Evolutionary conservation across 2,888 invertebrate genomes (phyloP).

Genomic region (Melanargia galathea): DNA sequence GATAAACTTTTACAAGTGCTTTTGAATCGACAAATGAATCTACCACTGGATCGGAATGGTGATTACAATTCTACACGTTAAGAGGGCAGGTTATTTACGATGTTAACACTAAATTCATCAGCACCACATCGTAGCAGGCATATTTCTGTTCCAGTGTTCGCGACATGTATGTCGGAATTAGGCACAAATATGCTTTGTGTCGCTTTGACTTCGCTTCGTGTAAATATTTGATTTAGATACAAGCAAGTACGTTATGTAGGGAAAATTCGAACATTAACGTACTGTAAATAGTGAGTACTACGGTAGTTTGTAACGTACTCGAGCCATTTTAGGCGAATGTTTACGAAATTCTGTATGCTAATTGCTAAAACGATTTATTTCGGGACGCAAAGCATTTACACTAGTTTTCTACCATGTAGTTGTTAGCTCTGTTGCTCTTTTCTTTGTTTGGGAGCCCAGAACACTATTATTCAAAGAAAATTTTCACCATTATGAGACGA

Average conservation of each 20-base stretch:
- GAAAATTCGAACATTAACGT: neutral
- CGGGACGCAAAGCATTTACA: neutral
- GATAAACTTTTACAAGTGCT: too few species aligned
- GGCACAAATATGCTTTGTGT: conserved; percentile 26
- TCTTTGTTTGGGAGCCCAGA: neutral
- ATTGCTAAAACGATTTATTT: neutral
- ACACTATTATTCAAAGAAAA: neutral
- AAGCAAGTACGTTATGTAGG: neutral
- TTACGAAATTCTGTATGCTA: neutral
- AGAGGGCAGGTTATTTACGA: too few species aligned
- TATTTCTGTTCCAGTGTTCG: neutral
- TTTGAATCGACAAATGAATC: too few species aligned
- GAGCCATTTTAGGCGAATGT: neutral
- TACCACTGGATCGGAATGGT: too few species aligned
- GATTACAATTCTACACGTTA: too few species aligned
- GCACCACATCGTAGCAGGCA: conserved; percentile 3
- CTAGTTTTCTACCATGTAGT: neutral
- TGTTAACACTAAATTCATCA: neutral
- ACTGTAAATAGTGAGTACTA: neutral
- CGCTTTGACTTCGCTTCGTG: conserved; percentile 20
- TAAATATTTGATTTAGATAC: conserved; percentile 18
- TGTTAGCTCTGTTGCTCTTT: neutral
- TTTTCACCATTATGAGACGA: neutral
- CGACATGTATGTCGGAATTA: conserved; percentile 24
- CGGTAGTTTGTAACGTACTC: neutral